Evolutionary conservation across 2,113 vertebrate species (phyloP), one percentile per base, ranked within the genome.

Genomic region (Capreolus pygargus): DNA sequence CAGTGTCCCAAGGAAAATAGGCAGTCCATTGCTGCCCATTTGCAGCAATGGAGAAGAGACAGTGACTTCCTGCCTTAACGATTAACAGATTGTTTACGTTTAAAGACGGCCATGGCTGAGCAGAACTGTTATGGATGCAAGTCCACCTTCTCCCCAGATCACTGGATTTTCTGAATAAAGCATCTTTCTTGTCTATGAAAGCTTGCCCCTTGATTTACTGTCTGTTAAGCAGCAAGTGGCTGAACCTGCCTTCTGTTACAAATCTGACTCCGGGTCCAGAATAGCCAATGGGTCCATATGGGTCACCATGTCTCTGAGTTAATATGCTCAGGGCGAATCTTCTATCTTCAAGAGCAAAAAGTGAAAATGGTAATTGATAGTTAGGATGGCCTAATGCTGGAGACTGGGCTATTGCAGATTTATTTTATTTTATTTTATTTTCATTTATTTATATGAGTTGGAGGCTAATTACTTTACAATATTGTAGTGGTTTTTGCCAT

Each of bases 21-120:
- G 23, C 43, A 76, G 23, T 76, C 12, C 27, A 47, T 47, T 47
- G 45, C 45, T 47, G 39, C 74, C 43, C 23, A 12, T 39, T 39
- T 76, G 39, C 23, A 76, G 1, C 74, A 27, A 14, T 4, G 23
- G 36, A 76, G 45, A 45, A 76, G 7, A 14, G 74, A 45, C 39
- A 0, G 0, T 76, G 23, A 70, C 19, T 23, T 70, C n/a, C 67
- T 70, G 4, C 4, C n/a, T 39, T 70, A 39, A 70, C 1, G 5
- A 70, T 70, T 36, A 70, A 23, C 67, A 39, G 67, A 39, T 70
- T 39, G 19, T 39, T 36, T 39, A 17, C n/a, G 19, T 70, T 70
- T 70, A 36, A 70, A 36, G 19, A 39, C 1, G 1, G n/a, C 36
- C n/a, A 39, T 70, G 67, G n/a, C n/a, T 70, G 67, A 70, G 67